These are phyloP conservation scores for Cosmia pyralina DNA, from an alignment of 2,888 invertebrate species.

Conservation along the genomic window DNA sequence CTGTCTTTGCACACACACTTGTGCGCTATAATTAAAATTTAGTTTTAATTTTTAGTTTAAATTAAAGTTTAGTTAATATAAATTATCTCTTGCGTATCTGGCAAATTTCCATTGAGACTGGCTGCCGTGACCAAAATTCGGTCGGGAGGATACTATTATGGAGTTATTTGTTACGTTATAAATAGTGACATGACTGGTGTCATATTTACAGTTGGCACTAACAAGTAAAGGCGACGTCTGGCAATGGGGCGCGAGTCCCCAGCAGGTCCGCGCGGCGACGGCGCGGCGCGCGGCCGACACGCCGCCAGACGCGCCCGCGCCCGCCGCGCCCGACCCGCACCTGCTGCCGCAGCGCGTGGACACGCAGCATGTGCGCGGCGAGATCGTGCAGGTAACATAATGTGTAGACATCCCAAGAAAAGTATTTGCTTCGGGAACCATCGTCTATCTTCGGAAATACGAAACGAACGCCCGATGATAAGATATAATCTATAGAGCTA, in stretches of 20 bases:
- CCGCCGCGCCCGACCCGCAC: slow-evolving; percentile 40
- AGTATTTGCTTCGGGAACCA: not conserved
- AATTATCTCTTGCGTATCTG: not conserved
- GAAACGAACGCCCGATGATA: not conserved
- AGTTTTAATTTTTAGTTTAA: no score
- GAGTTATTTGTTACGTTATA: not conserved
- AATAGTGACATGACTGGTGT: not conserved
- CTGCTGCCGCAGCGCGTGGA: slow-evolving; percentile 89
- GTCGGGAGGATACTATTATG: not conserved
- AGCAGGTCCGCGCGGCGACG: slow-evolving; percentile 90
- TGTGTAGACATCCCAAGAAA: not conserved
- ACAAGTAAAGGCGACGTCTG: slow-evolving; percentile 84
- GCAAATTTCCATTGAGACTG: not conserved
- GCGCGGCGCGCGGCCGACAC: slow-evolving; percentile 79
- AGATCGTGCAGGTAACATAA: slow-evolving; percentile 56
- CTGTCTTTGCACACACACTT: not conserved
- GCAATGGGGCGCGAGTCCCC: slow-evolving; percentile 92
- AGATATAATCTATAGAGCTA: not conserved
- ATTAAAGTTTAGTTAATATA: no score
- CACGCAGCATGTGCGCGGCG: slow-evolving; percentile 75
- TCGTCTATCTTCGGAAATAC: not conserved
- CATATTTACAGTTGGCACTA: slow-evolving; percentile 77
- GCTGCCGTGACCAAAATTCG: not conserved
- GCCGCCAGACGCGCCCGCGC: slow-evolving; percentile 43
- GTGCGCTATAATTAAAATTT: not conserved